These are phyloP conservation scores for Manis crassicaudata DNA, from an alignment of 2,797 vertebrate genomes.

Conservation along the genomic window DNA sequence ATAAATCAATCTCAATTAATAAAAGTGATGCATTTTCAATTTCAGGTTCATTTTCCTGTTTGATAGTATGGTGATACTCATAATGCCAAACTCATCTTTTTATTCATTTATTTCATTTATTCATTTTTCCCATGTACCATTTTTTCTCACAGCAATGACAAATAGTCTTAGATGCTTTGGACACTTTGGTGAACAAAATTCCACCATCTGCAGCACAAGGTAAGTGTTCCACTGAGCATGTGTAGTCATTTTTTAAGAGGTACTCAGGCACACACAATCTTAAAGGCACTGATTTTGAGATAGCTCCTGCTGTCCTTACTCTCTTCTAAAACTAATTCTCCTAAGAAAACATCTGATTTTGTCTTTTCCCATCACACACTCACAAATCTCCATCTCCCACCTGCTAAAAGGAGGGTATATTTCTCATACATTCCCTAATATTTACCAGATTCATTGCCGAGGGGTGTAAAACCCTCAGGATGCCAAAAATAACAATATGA, in stretches of 20 bases:
- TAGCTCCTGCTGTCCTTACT: neutral
- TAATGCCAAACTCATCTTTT: neutral
- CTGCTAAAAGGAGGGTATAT: neutral
- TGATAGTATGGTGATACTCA: neutral
- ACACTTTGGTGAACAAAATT: neutral
- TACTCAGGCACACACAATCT: neutral
- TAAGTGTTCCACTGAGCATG: neutral
- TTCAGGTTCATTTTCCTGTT: slow-evolving; percentile 16
- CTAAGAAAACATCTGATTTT: neutral
- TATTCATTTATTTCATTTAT: neutral
- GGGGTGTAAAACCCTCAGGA: neutral
- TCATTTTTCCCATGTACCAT: neutral
- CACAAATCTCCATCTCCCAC: neutral
- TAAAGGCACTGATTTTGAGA: neutral
- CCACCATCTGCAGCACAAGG: neutral
- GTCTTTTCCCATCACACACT: neutral
- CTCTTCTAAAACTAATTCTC: neutral
- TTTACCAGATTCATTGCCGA: neutral
- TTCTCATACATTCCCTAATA: neutral
- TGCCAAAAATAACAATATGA: neutral
- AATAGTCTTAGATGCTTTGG: neutral
- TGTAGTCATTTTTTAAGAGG: neutral
- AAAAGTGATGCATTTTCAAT: slow-evolving; percentile 19
- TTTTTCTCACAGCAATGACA: neutral
- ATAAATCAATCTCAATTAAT: slow-evolving; percentile 23